These are phyloP conservation scores for Cyprinodon tularosa DNA, from an alignment of 2,113 vertebrate genomes.

Conservation along the genomic window DNA sequence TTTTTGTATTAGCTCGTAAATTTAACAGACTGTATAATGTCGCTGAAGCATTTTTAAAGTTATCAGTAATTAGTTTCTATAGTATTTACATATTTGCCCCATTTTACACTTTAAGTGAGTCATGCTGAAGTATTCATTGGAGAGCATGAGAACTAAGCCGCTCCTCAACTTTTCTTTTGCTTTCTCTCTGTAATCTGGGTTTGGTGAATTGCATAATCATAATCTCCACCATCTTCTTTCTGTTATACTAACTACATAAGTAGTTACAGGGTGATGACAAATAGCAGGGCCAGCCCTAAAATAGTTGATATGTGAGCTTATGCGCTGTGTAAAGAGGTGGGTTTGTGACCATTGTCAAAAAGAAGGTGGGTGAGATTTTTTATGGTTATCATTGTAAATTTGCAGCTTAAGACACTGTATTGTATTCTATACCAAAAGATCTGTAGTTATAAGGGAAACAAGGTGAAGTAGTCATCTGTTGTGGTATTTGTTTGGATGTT, in stretches of 20 bases:
- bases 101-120: slow-evolving; percentile 15
- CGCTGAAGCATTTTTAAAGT: too few relatives aligned
- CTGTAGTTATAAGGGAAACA: slow-evolving; percentile 38
- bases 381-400: not conserved
- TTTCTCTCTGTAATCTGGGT: slow-evolving; percentile 50
- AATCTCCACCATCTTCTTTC: slow-evolving; percentile 41
- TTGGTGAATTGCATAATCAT: slow-evolving; percentile 30
- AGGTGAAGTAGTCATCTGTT: slow-evolving; percentile 53
- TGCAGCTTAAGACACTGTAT: not conserved
- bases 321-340: not conserved
- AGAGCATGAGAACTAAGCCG: slow-evolving; percentile 18
- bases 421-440: not conserved
- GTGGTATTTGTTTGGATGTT: slow-evolving; percentile 37
- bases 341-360: not conserved
- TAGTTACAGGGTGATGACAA: slow-evolving; percentile 32
- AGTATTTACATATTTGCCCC: not conserved
- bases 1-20: not conserved
- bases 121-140: slow-evolving; percentile 53
- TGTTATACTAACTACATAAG: slow-evolving; percentile 32
- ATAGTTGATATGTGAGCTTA: not conserved
- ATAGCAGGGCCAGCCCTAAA: slow-evolving; percentile 2
- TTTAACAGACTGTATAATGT: too few relatives aligned
- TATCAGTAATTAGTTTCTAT: too few relatives aligned
- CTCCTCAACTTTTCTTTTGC: not conserved
- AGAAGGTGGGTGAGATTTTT: not conserved